A percentile compares a stretch with the other conserved stretches of the same genome.
These are phyloP conservation scores for Globicephala melas DNA, from an alignment of 2,113 vertebrate genomes.

Conservation along the genomic window DNA sequence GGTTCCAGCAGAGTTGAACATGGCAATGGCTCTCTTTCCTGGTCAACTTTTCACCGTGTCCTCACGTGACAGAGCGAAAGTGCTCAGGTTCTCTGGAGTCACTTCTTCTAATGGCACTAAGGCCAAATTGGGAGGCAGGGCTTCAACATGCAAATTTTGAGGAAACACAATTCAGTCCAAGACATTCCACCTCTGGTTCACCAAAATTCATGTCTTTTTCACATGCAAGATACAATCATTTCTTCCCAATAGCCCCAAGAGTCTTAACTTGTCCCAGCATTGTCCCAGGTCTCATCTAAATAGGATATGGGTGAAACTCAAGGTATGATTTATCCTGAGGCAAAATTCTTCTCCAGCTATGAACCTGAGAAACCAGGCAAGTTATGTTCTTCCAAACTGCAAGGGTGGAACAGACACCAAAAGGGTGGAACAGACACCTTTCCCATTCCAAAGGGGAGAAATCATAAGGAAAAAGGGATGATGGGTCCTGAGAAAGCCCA, in stretches of 20 bases:
- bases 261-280: background rate
- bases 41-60: background rate
- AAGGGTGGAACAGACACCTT: background rate
- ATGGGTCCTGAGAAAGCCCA: background rate
- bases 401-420: background rate
- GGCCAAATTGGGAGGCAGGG: background rate
- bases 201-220: background rate
- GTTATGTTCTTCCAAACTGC: background rate
- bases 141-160: background rate
- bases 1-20: background rate
- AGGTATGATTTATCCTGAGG: background rate
- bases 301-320: background rate
- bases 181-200: background rate
- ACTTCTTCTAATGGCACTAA: background rate
- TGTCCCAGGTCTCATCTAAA: background rate
- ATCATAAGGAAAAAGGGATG: background rate
- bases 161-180: background rate
- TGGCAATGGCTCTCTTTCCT: background rate
- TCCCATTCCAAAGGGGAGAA: background rate
- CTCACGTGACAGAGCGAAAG: background rate
- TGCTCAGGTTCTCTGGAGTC: background rate
- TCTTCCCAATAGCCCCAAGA: background rate
- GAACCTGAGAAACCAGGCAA: background rate
- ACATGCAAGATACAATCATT: background rate
- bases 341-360: background rate